Evolutionary conservation across 2,888 invertebrate genomes (phyloP).

Genomic region (Aporophyla lueneburgensis): DNA sequence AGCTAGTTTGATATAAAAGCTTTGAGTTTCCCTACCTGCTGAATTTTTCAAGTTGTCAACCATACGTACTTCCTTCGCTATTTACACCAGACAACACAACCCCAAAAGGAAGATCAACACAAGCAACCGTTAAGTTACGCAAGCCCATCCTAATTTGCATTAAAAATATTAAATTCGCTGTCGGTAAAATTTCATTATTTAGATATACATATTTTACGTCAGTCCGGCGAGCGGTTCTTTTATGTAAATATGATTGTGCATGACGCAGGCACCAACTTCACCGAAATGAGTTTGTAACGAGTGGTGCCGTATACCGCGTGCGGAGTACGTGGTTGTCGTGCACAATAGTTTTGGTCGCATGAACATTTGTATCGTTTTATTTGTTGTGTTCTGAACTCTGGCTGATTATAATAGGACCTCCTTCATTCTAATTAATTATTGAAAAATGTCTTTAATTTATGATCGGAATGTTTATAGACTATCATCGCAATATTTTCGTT

Average conservation of each 20-base stretch:
- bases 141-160: slow-evolving; percentile 54
- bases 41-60: background rate
- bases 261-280: slow-evolving; percentile 73
- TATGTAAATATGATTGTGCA: slow-evolving; percentile 76
- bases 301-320: slow-evolving; percentile 65
- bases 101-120: slow-evolving; percentile 17
- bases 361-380: slow-evolving; percentile 49
- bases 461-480: too few species aligned
- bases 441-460: background rate
- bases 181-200: slow-evolving; percentile 70
- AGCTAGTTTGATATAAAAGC: background rate
- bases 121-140: slow-evolving; percentile 38
- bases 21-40: background rate
- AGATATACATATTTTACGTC: slow-evolving; percentile 69
- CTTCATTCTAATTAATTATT: background rate
- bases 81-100: slow-evolving; percentile 16
- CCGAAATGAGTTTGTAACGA: slow-evolving; percentile 79
- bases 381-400: slow-evolving; percentile 45
- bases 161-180: slow-evolving; percentile 61
- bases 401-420: background rate
- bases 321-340: slow-evolving; percentile 60
- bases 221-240: slow-evolving; percentile 67
- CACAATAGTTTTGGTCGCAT: slow-evolving; percentile 54
- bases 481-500: too few species aligned
- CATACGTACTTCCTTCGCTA: background rate